Percentiles rank a stretch among this genome's conserved stretches.
phyloP scores from a whole-genome alignment of 2,113 vertebrate genomes.

The Sinocyclocheilus anshuiensis region DNA sequence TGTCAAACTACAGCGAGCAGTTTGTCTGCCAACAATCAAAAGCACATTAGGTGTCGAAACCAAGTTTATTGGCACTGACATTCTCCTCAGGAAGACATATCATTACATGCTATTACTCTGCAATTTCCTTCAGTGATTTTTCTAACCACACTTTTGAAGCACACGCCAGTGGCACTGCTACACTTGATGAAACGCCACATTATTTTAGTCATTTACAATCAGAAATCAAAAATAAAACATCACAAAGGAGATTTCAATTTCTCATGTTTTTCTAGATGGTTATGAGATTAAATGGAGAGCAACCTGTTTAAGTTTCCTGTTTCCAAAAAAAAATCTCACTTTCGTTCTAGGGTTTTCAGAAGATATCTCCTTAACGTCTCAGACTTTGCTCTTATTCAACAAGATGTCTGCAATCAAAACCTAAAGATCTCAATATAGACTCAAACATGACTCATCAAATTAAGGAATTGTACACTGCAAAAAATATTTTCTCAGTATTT shows the following conservation, averaged over 20 bases:
- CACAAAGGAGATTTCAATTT: not conserved
- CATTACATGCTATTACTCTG: not conserved
- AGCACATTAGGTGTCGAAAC: constrained; percentile 5
- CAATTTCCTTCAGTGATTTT: not conserved
- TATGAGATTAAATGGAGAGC: not conserved
- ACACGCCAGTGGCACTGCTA: not conserved
- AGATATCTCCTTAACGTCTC: not conserved
- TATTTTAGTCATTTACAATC: not conserved
- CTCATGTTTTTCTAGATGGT: not conserved
- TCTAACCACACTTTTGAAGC: constrained; percentile 16
- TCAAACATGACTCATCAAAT: not conserved
- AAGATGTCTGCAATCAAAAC: not conserved
- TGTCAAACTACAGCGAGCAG: not conserved
- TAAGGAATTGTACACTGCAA: not conserved
- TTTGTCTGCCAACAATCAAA: not conserved
- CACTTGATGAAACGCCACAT: not conserved
- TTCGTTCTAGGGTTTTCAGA: not conserved
- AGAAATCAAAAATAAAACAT: not conserved
- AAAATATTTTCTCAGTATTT: too few relatives aligned
- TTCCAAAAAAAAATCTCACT: not conserved
- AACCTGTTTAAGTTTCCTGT: not conserved
- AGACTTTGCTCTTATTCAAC: not conserved
- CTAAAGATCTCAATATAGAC: not conserved
- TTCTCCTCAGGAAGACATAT: not conserved
- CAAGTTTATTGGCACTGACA: not conserved